phyloP scores from a whole-genome alignment of 2,888 invertebrate species.

The Eulithis testata region DNA sequence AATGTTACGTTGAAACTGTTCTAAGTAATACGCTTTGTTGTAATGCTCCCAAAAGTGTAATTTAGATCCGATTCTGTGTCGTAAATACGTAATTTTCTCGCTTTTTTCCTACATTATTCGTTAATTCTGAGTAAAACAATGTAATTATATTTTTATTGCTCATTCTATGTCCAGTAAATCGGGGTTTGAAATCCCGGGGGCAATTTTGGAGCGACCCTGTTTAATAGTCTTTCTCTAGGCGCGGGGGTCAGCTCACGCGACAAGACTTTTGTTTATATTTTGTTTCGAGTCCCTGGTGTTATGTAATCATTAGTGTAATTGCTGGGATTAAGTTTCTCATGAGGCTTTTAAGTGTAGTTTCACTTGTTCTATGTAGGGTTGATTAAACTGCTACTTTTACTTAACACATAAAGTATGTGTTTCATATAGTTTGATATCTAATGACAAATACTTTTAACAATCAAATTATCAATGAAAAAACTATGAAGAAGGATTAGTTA shows the following conservation, averaged over 20 bases:
- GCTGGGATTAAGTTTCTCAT: conserved; percentile 60
- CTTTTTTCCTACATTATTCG: conserved; percentile 63
- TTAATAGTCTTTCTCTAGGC: conserved; percentile 74
- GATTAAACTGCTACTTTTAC: conserved; percentile 5
- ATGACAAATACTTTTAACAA: too few species aligned
- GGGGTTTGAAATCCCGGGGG: conserved; percentile 71
- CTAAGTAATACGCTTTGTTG: conserved; percentile 58
- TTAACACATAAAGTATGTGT: conserved; percentile 1
- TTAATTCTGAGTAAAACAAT: conserved; percentile 71
- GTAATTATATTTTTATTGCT: conserved; percentile 82
- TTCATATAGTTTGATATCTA: not conserved
- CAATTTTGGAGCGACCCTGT: conserved; percentile 73
- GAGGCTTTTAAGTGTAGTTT: conserved; percentile 45
- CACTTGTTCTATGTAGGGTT: conserved; percentile 28
- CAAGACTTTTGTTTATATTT: conserved; percentile 69
- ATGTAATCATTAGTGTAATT: conserved; percentile 69
- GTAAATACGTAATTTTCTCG: conserved; percentile 62
- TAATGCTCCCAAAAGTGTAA: conserved; percentile 61
- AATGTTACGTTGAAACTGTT: conserved; percentile 51
- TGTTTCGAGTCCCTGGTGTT: conserved; percentile 61
- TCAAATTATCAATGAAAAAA: too few species aligned
- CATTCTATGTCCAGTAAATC: conserved; percentile 80
- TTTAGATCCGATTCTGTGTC: conserved; percentile 58
- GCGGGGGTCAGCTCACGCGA: conserved; percentile 56
- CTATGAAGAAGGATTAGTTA: too few species aligned